Evolutionary conservation across 2,797 vertebrate genomes (phyloP), one percentile per base, ranked within the genome.

Genomic region (Propithecus deckenii): DNA sequence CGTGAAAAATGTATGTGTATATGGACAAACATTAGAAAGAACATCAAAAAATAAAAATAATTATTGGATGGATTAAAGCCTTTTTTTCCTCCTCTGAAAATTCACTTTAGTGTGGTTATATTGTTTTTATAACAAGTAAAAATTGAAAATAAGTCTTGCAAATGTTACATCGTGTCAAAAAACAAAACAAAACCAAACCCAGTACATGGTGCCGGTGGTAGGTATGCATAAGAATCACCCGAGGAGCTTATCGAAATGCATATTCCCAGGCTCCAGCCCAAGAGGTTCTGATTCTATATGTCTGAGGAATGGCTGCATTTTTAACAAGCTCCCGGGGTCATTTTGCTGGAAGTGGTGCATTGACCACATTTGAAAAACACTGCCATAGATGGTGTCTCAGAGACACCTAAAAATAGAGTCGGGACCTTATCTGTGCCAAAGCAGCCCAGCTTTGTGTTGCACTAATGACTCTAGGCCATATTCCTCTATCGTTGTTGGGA

Each of bases 1-100:
- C 74, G 6, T 67, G 76, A 79, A 91, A 89, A n/a, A 79, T 80
- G 63, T 61, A 13, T 67, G 75, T 55, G n/a, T 48, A 61, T 46
- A 28, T 69, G 89, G 25, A 32, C 65, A 94, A 85, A 74, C 91
- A 79, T 30, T 81, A 89, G 48, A 91, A 88, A 91, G 41, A 84
- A 11, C 8, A 79, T 23, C 71, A 81, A 55, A 63, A 86, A 81
- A 84, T 61, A 69, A 85, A 88, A 88, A 83, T 18, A 55, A 85
- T 65, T 61, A 55, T 30, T 59, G 11, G 25, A 61, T 86, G 8
- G 72, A 89, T 87, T 57, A 75, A 79, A 92, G 30, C 13, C 12
- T 72, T 67, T 59, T 55, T 55, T 72, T 67, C 12, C 63, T 84
- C 71, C 85, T 85, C 71, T 48, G 38, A 71, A 93, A 48, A 71